A percentile compares a stretch with the other conserved stretches of the same genome.
Conservation (phyloP, 2,888 invertebrate species). For the Rhorus exstirpatorius region DNA sequence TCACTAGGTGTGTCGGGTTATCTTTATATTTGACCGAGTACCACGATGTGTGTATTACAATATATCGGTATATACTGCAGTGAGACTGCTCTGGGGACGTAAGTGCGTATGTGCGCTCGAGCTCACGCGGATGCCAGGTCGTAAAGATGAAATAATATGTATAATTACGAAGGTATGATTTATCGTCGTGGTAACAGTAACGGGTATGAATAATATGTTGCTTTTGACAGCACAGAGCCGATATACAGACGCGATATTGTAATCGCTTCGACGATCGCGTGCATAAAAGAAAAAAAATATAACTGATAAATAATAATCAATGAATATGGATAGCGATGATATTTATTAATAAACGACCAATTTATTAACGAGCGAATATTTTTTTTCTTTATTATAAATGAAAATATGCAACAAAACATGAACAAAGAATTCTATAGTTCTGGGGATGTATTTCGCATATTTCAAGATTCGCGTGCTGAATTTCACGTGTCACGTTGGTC, state of each 20-base stretch:
- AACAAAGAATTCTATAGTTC: not conserved
- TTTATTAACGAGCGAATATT: not conserved
- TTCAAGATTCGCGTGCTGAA: not conserved
- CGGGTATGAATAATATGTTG: slow-evolving; percentile 27
- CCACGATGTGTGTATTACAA: slow-evolving; percentile 51
- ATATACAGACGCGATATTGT: slow-evolving; percentile 35
- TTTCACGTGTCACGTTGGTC: slow-evolving; percentile 21
- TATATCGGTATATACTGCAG: slow-evolving; percentile 47
- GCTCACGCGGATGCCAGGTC: slow-evolving; percentile 51
- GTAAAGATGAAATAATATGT: slow-evolving; percentile 68
- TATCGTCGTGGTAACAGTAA: slow-evolving; percentile 68
- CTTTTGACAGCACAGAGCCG: slow-evolving; percentile 18
- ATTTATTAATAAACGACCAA: not conserved
- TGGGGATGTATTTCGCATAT: not conserved
- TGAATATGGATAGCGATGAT: not conserved
- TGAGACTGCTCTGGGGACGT: not conserved
- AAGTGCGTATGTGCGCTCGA: slow-evolving; percentile 43
- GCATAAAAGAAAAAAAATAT: not conserved
- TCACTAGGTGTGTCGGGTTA: slow-evolving; percentile 72
- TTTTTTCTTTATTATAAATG: not conserved
- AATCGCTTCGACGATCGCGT: slow-evolving; percentile 1
- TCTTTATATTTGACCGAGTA: slow-evolving; percentile 69
- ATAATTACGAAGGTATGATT: slow-evolving; percentile 70
- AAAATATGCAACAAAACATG: not conserved
- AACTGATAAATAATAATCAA: slow-evolving; percentile 46